Evolutionary conservation across 2,797 vertebrate genomes (phyloP), one percentile per base, ranked within the genome.

Genomic region (Peromyscus eremicus): DNA sequence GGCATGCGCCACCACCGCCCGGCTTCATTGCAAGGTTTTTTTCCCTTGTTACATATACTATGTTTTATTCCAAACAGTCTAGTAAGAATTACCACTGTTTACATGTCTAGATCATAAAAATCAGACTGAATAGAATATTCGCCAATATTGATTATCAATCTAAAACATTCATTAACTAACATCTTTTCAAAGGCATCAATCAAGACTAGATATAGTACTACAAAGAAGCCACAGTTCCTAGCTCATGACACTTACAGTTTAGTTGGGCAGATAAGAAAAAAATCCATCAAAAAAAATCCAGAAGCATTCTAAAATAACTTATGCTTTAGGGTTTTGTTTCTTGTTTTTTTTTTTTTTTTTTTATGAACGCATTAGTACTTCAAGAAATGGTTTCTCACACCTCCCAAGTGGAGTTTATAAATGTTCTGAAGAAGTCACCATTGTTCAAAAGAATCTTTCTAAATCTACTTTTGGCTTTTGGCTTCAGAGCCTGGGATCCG

Each of bases 51-150:
- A 91, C 32, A 89, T 2, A 0, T 89, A 71, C 10, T 90, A 64
- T 92, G n/a, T 88, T 89, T 34, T 87, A 3, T 96, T 97, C 17
- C 84, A 92, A 96, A 84, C 43, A 88, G 46, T 21, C 17, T 73
- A 86, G 60, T 94, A 71, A 97, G 46, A 92, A 71, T 91, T 92
- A 80, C 40, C 96, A 64, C 8, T 91, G 90, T 90, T 95, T 95
- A 90, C 25, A 90, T 75, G 13, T 29, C 73, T 88, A 94, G 7
- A 94, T 88, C 34, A 93, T 84, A 92, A 94, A 85, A 64, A 82
- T 10, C 11, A 96, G 37, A 86, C 40, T 77, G 32, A 88, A 96
- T 57, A 92, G 25, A 94, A 85, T 10, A 88, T 81, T 23, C 10
- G 70, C 77, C 27, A 46, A 89, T 96, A 76, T 70, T 96, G 64